Base-by-base conservation (phyloP, 1,140 invertebrate species). In the Adoxophyes honmai region DNA sequence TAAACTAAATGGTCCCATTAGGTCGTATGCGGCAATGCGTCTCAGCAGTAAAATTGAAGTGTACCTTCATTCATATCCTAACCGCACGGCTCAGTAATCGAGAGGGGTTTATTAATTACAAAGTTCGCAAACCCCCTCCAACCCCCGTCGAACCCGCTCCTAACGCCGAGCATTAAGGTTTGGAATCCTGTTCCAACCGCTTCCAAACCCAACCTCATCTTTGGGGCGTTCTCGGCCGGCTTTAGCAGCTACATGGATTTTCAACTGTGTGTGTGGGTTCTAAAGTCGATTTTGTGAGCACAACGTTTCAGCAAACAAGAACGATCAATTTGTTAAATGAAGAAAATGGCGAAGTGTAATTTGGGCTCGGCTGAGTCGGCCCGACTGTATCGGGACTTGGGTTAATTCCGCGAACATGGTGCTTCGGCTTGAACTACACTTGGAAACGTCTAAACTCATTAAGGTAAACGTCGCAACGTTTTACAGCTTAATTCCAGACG, bases 41-140 rank as follows among this genome's bases (percentile, higher is more conserved):
- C 21, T 28, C 21, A 28, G 21, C 21, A 28, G 21, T 28, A 28
- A 28, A 28, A 28, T 28, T 6, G 21, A 28, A 28, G 21, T 28
- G 21, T 28, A 28, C 21, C 21, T 28, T 28, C 21, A 28, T 28
- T 28, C 21, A 28, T 28, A 28, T 28, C 21, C 42, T 18, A 33
- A 48, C 42, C 42, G 42, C 21, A 48, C 42, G 75, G 82, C 77
- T 76, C 85, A 84, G 86, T 88, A 88, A 88, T 83, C 78, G 83
- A 88, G 85, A 88, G 73, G 78, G 73, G 77, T 86, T 88, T 86
- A 86, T 88, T 86, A 86, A 86, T 88, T 88, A 88, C 83, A 83
- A 88, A 85, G 81, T 88, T 83, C 83, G 71, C 83, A 88, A 74
- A 62, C 73, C 64, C 68, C 55, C 61, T 39, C 52, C 28, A 35